Evolutionary conservation across 2,113 vertebrate species (phyloP).

Genomic region (Paramisgurnus dabryanus): DNA sequence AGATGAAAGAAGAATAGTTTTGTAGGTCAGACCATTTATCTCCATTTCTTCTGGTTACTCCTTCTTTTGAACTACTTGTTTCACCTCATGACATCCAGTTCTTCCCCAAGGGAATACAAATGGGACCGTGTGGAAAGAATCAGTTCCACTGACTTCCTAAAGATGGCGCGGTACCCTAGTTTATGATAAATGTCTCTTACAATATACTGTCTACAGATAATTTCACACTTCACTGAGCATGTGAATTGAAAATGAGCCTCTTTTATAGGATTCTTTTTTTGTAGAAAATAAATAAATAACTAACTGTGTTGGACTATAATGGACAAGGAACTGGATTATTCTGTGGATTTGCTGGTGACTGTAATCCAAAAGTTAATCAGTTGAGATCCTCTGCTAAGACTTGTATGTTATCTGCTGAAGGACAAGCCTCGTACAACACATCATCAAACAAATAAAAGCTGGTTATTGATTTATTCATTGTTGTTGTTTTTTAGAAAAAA

Average conservation of each 20-base stretch:
- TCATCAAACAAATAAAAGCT: no score
- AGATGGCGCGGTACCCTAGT: conserved; percentile 41
- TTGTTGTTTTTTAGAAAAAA: no score
- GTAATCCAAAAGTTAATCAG: neutral
- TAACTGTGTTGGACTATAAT: no score
- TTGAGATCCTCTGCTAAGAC: neutral
- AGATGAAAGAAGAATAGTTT: neutral
- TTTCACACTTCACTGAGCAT: neutral
- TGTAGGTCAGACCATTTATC: neutral
- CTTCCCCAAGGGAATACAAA: neutral
- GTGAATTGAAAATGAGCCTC: neutral
- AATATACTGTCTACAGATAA: neutral
- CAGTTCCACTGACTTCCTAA: conserved; percentile 3
- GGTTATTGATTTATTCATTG: no score
- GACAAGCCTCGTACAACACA: no score
- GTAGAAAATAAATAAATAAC: no score
- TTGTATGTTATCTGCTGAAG: neutral
- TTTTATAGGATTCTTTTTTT: neutral
- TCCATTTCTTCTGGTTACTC: neutral
- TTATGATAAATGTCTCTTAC: neutral
- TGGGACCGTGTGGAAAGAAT: no score
- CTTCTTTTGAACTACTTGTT: neutral
- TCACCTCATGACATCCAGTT: neutral
- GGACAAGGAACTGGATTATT: no score
- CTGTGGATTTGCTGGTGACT: no score